A percentile compares a stretch with the other conserved stretches of the same genome.
Conservation (phyloP, 2,888 invertebrate genomes). For the Gortyna flavago region DNA sequence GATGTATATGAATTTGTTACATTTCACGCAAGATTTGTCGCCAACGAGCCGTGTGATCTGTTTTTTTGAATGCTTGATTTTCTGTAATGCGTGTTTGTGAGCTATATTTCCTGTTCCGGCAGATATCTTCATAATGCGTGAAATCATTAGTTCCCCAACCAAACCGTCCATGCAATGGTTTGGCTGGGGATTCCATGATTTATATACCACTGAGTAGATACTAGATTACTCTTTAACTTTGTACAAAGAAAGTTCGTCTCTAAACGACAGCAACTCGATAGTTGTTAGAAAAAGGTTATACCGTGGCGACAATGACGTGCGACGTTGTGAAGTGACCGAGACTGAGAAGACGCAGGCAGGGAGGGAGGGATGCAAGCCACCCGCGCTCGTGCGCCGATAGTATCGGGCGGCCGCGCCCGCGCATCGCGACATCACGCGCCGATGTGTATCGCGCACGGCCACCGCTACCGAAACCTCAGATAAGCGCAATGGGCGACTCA, state of each 20-base stretch:
- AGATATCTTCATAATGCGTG: conserved; percentile 15
- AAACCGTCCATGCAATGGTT: not conserved
- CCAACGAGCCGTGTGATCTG: conserved; percentile 67
- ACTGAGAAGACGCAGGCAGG: conserved; percentile 34
- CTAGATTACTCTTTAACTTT: not conserved
- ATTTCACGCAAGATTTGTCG: conserved; percentile 80
- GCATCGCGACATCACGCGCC: conserved; percentile 85
- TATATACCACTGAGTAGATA: too few species aligned
- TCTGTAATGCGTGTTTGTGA: conserved; percentile 39
- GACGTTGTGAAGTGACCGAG: conserved; percentile 48
- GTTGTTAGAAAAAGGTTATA: conserved; percentile 31
- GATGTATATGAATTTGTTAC: conserved; percentile 78
- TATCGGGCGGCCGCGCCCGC: conserved; percentile 77
- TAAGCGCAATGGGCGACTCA: conserved; percentile 70
- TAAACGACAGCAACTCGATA: not conserved
- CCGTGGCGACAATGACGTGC: conserved; percentile 51
- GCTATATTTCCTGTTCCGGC: conserved; percentile 10
- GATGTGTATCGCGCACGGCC: conserved; percentile 80
- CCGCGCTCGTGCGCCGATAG: conserved; percentile 81
- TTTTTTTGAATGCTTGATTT: conserved; percentile 51
- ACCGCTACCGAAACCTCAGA: conserved; percentile 77
- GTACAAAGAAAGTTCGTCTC: not conserved
- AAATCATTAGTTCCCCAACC: not conserved
- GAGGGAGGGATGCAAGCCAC: conserved; percentile 61
- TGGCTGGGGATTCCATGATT: not conserved